phyloP scores from a whole-genome alignment of 1,140 invertebrate species.

The Triops longicaudatus region DNA sequence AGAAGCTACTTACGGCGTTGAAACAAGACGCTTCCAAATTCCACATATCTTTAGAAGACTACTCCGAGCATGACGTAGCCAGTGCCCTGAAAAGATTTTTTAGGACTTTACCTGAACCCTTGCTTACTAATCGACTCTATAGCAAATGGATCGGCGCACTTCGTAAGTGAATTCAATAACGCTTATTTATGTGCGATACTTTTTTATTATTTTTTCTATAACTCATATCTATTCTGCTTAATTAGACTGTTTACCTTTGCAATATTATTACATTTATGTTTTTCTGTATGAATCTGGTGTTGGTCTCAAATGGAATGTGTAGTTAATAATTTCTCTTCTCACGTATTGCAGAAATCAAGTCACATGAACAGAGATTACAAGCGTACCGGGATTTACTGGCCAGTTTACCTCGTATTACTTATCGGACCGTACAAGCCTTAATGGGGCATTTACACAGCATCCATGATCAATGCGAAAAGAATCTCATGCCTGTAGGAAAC shows the following conservation, averaged over 20 bases:
- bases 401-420: constrained; percentile 56
- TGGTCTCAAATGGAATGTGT: background rate
- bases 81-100: constrained; percentile 76
- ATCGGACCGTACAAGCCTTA: constrained; percentile 61
- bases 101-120: constrained; percentile 62
- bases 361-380: constrained; percentile 33
- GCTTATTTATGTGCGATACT: no score
- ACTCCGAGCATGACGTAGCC: constrained; percentile 76
- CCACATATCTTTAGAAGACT: constrained; percentile 60
- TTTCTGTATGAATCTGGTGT: constrained; percentile 19
- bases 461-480: constrained; percentile 59
- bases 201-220: no score
- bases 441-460: constrained; percentile 71
- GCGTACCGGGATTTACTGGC: constrained; percentile 51
- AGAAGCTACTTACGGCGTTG: constrained; percentile 62
- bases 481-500: constrained; percentile 70
- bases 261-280: constrained; percentile 22
- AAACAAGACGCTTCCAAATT: constrained; percentile 71
- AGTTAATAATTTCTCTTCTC: background rate
- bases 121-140: constrained; percentile 51
- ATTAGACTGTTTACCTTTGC: no score
- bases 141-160: constrained; percentile 43
- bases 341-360: constrained; percentile 32
- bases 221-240: no score
- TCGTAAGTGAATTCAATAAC: constrained; percentile 42